Evolutionary conservation across 2,797 vertebrate species (phyloP), one percentile per base, ranked within the genome.

Genomic region (Staurois parvus): DNA sequence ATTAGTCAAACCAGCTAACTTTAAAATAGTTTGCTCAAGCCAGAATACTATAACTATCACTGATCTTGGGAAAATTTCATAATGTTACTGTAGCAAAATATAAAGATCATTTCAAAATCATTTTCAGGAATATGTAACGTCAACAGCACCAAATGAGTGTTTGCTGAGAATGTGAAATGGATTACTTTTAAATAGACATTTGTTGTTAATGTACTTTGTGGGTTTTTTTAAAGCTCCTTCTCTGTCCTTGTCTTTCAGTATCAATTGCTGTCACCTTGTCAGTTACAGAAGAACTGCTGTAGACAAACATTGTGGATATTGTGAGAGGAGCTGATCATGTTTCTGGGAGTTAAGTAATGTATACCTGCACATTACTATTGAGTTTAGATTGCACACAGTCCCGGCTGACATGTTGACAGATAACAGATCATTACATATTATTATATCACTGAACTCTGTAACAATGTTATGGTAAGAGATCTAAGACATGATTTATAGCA

Each of bases 321-420:
- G 52, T 72, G 76, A 72, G 68, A 84, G 64, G n/a, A 56, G 81
- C 67, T 83, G 76, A 84, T 84, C 52, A 28, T 32, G 76, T 84
- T 79, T 59, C 66, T 59, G 10, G 24, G 29, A 68, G 62, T 67
- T 45, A 83, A 83, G 81, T 83, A 76, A 83, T 76, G 74, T 66
- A 77, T 84, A 84, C 29, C 32, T 70, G 66, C 10, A 17, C 32
- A 17, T 30, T 70, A 59, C 75, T 84, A 84, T 77, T 77, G 42
- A 70, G 45, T 76, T 84, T 84, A 29, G 74, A 77, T 76, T 84
- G 77, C 45, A 66, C 68, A 81, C 80, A 9, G 75, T 56, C 48
- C 64, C 11, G 30, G 68, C 40, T 69, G 62, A 59, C 24, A 72
- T 84, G 68, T 79, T 84, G 83, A 85, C 77, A 69, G 66, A 81